Evolutionary conservation across 2,888 invertebrate species (phyloP), one percentile per base, ranked within the genome.

Genomic region (Drosophila mulleri): DNA sequence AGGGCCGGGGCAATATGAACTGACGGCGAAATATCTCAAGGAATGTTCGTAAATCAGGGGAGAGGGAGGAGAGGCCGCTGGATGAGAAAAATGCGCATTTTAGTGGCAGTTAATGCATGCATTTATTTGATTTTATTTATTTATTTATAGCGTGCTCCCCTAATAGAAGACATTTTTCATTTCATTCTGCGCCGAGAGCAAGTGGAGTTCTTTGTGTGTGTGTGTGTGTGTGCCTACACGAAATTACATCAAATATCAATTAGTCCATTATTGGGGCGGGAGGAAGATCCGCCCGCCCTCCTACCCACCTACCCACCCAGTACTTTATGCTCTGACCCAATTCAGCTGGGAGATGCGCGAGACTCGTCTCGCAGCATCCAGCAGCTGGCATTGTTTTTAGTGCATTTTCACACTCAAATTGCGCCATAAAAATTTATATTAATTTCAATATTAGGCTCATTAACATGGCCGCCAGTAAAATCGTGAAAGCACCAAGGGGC

Each of bases 361-460:
- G 45, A 47, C 48, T 56, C 14, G 53, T n/a, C 52, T 47, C 60
- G 1, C 47, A 52, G 58, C 57, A 54, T 44, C 50, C 42, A 58
- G 67, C 73, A 76, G 86, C 87, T 78, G 83, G 52, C 63, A 56
- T 67, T 74, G 73, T 65, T 82, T 84, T 88, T 68, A 77, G 62
- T 80, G 78, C 89, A 66, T 71, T 80, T 75, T 71, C 70, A 72
- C 72, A 81, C 77, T 75, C 69, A 74, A 83, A 80, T 72, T 76
- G 74, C 72, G 58, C 53, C 69, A 88, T 89, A 67, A 89, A 84
- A 85, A 84, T 89, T 76, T 67, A 82, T 88, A 84, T 84, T 84
- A 85, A 84, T 89, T 89, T 88, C 90, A 83, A 88, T 89, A 89
- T 88, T 89, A 77, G 77, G 71, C 80, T 83, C 88, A 89, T 84